A percentile compares a stretch with the other conserved stretches of the same genome.
phyloP scores from a whole-genome alignment of 2,888 invertebrate genomes.

The Cosmopolites sordidus region DNA sequence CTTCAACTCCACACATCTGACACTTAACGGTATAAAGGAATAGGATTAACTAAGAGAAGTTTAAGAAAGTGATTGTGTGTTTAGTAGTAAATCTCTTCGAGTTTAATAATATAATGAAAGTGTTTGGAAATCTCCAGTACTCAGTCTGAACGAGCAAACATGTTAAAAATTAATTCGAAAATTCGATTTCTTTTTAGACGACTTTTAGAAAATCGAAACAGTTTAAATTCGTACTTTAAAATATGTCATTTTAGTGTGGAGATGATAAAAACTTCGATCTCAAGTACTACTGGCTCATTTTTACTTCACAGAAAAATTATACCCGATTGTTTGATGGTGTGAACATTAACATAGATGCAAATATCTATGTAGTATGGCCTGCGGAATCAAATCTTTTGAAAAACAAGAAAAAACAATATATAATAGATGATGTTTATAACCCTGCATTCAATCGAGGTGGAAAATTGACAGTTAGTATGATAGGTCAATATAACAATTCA shows the following conservation, averaged over 20 bases:
- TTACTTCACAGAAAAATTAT: constrained; percentile 20
- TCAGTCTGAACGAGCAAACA: too few relatives aligned
- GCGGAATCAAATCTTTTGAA: constrained; percentile 10
- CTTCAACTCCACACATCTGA: too few relatives aligned
- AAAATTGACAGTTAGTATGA: constrained; percentile 17
- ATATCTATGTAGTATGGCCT: constrained; percentile 29
- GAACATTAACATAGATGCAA: constrained; percentile 32
- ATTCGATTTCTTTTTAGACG: too few relatives aligned
- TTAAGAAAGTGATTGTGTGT: too few relatives aligned
- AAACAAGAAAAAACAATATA: not conserved
- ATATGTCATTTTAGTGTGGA: constrained; percentile 34
- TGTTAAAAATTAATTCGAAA: too few relatives aligned
- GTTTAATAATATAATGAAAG: too few relatives aligned
- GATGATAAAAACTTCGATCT: constrained; percentile 28
- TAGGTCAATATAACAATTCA: constrained; percentile 30
- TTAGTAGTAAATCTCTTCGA: too few relatives aligned
- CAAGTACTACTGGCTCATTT: constrained; percentile 36
- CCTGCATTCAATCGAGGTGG: constrained; percentile 34
- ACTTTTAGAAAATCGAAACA: too few relatives aligned
- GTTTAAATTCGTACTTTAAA: too few relatives aligned
- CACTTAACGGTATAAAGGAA: too few relatives aligned
- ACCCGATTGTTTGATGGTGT: constrained; percentile 26
- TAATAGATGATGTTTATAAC: constrained; percentile 35
- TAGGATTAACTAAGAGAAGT: too few relatives aligned
- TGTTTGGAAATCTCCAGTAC: too few relatives aligned